These are phyloP conservation scores for Numenius phaeopus DNA, from an alignment of 2,797 vertebrate species.

Conservation along the genomic window DNA sequence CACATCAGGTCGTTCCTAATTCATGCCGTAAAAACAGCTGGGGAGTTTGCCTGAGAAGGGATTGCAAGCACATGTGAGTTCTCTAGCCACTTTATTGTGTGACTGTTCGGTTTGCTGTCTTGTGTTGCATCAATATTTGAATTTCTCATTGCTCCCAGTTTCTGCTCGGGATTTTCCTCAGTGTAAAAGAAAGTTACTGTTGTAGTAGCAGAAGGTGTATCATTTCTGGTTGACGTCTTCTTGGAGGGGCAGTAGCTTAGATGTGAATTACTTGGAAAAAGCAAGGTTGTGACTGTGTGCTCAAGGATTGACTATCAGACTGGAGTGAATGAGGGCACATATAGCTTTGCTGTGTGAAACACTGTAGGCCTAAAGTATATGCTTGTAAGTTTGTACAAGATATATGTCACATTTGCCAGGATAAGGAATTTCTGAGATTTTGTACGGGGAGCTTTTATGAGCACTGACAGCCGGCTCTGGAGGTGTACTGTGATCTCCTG, in stretches of 20 bases:
- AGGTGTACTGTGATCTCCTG: background rate
- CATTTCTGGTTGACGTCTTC: background rate
- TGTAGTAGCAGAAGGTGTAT: background rate
- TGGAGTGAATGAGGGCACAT: background rate
- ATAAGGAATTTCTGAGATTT: background rate
- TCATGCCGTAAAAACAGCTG: background rate
- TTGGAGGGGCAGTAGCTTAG: background rate
- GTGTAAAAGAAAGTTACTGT: background rate
- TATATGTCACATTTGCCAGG: background rate
- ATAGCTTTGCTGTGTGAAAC: background rate
- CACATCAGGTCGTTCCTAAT: background rate
- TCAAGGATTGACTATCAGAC: background rate
- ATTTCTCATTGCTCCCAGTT: background rate
- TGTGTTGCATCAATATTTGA: background rate
- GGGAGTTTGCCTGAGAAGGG: background rate
- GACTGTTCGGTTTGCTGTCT: background rate
- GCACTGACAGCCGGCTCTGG: background rate
- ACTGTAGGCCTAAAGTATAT: background rate
- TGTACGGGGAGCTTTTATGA: background rate
- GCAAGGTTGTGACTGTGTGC: background rate
- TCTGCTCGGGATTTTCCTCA: background rate
- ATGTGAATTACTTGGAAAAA: background rate
- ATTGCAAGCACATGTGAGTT: background rate
- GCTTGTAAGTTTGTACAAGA: background rate
- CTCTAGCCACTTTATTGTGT: background rate